A percentile compares a stretch with the other conserved stretches of the same genome.
phyloP scores from a whole-genome alignment of 1,140 invertebrate species.

The Bemisia tabaci region DNA sequence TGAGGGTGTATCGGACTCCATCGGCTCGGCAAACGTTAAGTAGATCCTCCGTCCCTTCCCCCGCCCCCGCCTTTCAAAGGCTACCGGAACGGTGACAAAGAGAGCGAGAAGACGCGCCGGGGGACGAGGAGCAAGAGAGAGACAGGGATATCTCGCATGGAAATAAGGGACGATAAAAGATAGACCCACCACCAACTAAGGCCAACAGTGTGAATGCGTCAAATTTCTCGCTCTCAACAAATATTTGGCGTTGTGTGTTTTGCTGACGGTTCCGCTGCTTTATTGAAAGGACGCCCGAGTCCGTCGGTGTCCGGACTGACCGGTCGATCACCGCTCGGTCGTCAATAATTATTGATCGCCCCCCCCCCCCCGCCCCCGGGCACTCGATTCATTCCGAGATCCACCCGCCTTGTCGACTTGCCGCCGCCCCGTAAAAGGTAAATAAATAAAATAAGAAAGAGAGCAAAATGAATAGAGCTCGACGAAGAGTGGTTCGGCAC shows the following conservation, averaged over 20 bases:
- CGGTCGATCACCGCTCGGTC: not conserved
- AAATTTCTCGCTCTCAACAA: not conserved
- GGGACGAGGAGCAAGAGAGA: not conserved
- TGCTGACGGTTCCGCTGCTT: not conserved
- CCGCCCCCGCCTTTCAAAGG: not conserved
- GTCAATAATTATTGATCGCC: too few species aligned
- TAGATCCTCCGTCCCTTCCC: too few species aligned
- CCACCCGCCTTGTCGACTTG: too few species aligned
- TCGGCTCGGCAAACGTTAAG: not conserved
- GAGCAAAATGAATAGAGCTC: not conserved
- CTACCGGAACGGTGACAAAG: not conserved
- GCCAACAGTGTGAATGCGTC: not conserved
- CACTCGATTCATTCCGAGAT: too few species aligned
- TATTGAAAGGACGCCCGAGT: too few species aligned
- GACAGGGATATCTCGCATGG: not conserved
- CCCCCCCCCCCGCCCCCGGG: too few species aligned
- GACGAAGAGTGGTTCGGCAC: not conserved
- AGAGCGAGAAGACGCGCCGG: not conserved
- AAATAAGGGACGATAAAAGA: not conserved
- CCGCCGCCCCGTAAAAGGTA: too few species aligned
- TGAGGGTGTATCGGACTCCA: not conserved
- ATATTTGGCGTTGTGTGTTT: not conserved
- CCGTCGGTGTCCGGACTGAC: not conserved
- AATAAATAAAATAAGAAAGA: not conserved
- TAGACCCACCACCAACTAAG: not conserved